Base-by-base conservation (phyloP, 2,888 invertebrate genomes). In the Clunio marinus region DNA sequence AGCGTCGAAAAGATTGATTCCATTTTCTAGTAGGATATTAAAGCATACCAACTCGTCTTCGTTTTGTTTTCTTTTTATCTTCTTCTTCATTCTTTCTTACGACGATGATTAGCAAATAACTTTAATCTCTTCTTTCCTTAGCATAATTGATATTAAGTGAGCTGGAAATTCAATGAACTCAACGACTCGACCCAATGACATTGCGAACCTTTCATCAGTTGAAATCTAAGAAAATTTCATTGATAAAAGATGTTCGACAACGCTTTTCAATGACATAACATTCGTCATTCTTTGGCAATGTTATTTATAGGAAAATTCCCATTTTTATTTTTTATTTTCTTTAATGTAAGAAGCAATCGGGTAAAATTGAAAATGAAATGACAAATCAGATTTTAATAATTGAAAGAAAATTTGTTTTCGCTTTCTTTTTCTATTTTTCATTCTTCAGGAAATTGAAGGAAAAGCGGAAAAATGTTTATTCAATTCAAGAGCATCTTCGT, bases 331-430 rank as follows among this genome's bases (percentile, higher is more conserved):
- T 32, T 32, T 10, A 10, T n/a, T n/a, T n/a, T n/a, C n/a, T n/a
- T n/a, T n/a, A 32, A 10, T 32, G 5, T 32, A 32, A 7, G 10
- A 32, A 32, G 10, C 10, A 10, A 4, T 32, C 32, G 5, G 32
- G 32, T 10, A 32, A 32, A 32, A 32, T 32, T 7, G 4, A 32
- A 32, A 32, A 32, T 10, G 32, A 62, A 55, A 66, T 66, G 66
- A 66, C 66, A 66, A 66, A 66, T 66, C 66, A 55, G 55, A 66
- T 66, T 66, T 66, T 24, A 66, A 66, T 66, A 51, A 51, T 45
- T 66, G 51, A 22, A 66, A 22, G 66, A 20, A 66, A 46, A 46
- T 45, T 63, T 22, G 22, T 32, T 45, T 45, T 45, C 45, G 15
- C 4, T 45, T 45, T 55, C 20, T 5, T 3, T 24, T 7, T 24